Conservation (phyloP, 2,113 vertebrate species). For the Falcunculus frontatus region DNA sequence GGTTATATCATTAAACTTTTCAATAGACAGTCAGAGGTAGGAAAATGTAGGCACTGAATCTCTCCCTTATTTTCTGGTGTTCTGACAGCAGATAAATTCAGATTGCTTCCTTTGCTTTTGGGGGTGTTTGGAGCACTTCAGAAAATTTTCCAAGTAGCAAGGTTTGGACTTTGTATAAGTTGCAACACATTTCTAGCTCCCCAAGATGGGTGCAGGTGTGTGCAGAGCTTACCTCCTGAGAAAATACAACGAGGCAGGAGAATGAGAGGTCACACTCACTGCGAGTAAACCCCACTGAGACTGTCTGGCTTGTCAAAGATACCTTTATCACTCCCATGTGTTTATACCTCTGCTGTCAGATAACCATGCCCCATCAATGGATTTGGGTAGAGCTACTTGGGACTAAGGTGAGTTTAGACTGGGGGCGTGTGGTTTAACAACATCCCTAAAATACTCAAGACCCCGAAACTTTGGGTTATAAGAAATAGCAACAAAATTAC, state of each 20-base stretch:
- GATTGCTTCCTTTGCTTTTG: neutral
- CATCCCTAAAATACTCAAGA: neutral
- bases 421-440: rapidly evolving
- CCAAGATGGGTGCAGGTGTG: neutral
- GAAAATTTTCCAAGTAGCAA: neutral
- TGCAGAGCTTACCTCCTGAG: neutral
- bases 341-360: neutral
- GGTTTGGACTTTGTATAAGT: neutral
- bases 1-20: neutral
- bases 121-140: neutral
- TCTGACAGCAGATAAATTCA: neutral
- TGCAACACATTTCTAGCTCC: neutral
- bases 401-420: neutral
- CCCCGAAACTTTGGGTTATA: neutral
- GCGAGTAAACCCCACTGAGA: neutral
- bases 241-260: neutral
- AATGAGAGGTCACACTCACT: neutral
- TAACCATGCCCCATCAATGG: rapidly evolving
- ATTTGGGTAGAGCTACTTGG: neutral
- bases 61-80: neutral
- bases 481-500: neutral
- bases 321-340: neutral
- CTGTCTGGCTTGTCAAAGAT: neutral
- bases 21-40: neutral
- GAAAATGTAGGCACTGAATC: neutral